Evolutionary conservation across 2,888 invertebrate genomes (phyloP).

Genomic region (Habroteleia sp.): DNA sequence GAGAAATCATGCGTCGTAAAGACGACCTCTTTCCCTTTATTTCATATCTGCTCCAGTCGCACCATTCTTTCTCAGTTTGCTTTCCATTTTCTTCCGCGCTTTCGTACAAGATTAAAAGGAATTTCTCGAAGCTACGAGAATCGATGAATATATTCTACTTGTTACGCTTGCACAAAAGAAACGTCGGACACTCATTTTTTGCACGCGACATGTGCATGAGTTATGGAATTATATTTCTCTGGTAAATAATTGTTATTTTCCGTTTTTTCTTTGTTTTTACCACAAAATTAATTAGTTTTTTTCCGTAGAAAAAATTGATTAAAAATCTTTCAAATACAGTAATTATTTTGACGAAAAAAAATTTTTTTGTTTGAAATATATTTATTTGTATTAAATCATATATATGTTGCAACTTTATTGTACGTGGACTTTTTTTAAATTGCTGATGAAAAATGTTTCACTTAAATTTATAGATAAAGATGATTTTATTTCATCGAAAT

Average conservation of each 20-base stretch:
- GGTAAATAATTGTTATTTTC: not conserved
- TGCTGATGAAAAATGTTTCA: no score
- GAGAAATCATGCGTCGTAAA: conserved; percentile 61
- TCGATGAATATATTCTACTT: conserved; percentile 52
- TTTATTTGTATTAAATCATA: no score
- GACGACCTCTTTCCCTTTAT: conserved; percentile 46
- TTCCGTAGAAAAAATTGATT: no score
- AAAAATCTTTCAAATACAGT: no score
- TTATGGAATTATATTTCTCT: conserved; percentile 11
- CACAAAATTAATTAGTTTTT: no score
- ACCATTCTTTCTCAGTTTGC: conserved; percentile 47
- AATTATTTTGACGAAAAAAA: no score
- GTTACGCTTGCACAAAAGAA: conserved; percentile 46
- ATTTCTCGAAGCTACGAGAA: conserved; percentile 33
- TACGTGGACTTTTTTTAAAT: no score
- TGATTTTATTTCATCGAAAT: no score
- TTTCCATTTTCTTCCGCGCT: conserved; percentile 57
- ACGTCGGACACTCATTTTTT: conserved; percentile 36
- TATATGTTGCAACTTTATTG: no score
- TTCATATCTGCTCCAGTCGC: conserved; percentile 51
- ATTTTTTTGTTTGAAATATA: no score
- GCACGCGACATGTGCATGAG: conserved; percentile 7
- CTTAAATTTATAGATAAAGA: no score
- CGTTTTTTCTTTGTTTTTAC: no score
- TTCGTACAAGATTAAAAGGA: conserved; percentile 47